Evolutionary conservation across 2,113 vertebrate species (phyloP).

Genomic region (Ctenodactylus gundi): DNA sequence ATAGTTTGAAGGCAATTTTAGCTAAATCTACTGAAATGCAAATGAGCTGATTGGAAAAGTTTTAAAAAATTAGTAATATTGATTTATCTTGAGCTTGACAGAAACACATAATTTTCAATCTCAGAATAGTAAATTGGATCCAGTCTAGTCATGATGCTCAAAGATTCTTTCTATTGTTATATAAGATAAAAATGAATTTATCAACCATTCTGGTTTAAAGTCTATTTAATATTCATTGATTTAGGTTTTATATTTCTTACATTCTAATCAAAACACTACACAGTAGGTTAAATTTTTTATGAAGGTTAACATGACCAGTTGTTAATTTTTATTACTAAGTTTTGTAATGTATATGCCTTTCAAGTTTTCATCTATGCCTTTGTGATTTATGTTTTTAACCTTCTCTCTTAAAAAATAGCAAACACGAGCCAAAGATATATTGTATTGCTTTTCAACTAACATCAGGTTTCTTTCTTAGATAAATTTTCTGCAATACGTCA

Average conservation of each 20-base stretch:
- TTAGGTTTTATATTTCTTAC: constrained; percentile 23
- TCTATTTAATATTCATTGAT: background rate
- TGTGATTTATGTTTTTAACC: background rate
- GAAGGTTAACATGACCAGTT: background rate
- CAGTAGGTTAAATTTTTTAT: constrained; percentile 12
- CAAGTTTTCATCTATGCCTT: constrained; percentile 29
- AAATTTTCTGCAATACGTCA: constrained; percentile 13
- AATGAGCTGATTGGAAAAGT: background rate
- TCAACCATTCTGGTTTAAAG: background rate
- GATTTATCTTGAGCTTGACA: background rate
- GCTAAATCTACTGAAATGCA: background rate
- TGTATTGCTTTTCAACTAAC: background rate
- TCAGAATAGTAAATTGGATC: background rate
- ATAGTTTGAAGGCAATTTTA: background rate
- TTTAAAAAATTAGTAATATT: background rate
- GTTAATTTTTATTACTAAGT: background rate
- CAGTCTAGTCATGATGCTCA: background rate
- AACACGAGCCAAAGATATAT: constrained; percentile 1
- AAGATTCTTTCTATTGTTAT: background rate
- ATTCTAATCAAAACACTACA: background rate
- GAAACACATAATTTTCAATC: background rate
- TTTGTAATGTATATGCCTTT: background rate
- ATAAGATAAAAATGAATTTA: background rate
- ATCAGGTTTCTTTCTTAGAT: constrained; percentile 26
- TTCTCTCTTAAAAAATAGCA: constrained; percentile 10